Evolutionary conservation across 2,888 invertebrate genomes (phyloP), one percentile per base, ranked within the genome.

Genomic region (Gisinianus flammeolus): DNA sequence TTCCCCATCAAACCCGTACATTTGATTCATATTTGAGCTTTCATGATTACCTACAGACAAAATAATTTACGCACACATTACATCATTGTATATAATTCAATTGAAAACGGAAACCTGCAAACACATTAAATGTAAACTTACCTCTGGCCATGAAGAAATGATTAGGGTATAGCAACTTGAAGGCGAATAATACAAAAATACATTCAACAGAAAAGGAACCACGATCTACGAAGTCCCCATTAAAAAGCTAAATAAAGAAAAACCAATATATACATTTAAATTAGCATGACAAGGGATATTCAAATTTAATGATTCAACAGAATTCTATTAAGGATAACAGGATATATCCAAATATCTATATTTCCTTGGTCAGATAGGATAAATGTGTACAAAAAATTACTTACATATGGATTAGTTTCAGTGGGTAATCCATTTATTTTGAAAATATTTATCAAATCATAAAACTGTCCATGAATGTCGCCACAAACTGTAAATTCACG

Each of bases 181-280:
- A 98, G 81, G 97, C 95, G 87, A 99, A 97, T 82, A 99, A 89
- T 10, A 95, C 95, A 87, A 99, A 97, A 86, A 99, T 99, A 87
- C 98, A 98, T 89, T 99, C 99, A 35, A 99, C 98, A 52, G 98
- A 98, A 88, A 99, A 99, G 0, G 98, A 98, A 19, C 99, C 99
- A 88, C 99, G 90, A 88, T 99, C 99, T 24, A 99, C 99, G 88
- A 99, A 99, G 89, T 99, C 99, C 79, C 98, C 98, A 88, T 99
- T 99, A 88, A 99, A 99, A 84, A 99, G 89, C 91, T 92, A 85
- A 0, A 72, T 75, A 52, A 8, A 22, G 44, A 12, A 44, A 58
- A 70, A 74, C n/a, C 54, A 54, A 5, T n/a, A 54, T n/a, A 54
- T 54, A 16, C 8, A 16, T 44, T 44, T 44, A 44, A 44, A 44